phyloP scores from a whole-genome alignment of 2,113 vertebrate genomes.

The Patagioenas fasciata region DNA sequence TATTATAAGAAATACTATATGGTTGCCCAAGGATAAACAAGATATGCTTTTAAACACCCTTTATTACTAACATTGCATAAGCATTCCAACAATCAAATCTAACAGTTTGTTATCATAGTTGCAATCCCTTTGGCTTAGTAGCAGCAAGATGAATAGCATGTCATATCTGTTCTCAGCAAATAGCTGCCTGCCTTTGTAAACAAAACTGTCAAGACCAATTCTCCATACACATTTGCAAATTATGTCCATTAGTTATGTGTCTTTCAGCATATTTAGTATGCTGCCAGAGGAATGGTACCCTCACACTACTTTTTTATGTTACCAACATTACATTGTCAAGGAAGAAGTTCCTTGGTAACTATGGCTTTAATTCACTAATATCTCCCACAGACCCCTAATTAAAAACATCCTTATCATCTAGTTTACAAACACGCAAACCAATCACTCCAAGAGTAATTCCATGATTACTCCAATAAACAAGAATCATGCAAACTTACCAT shows the following conservation, averaged over 20 bases:
- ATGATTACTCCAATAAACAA: neutral
- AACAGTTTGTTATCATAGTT: constrained; percentile 62
- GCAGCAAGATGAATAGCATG: constrained; percentile 50
- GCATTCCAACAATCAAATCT: constrained; percentile 59
- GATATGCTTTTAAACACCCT: constrained; percentile 51
- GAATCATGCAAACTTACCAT: neutral
- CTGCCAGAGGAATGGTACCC: neutral
- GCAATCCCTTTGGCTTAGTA: constrained; percentile 49
- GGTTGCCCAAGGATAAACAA: constrained; percentile 56
- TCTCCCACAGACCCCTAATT: neutral
- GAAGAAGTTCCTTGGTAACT: neutral
- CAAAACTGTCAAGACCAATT: constrained; percentile 48
- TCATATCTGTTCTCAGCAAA: constrained; percentile 62
- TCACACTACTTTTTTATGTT: neutral
- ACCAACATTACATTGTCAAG: neutral
- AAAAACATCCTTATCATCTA: neutral
- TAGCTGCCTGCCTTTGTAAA: constrained; percentile 56
- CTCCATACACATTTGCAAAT: constrained; percentile 43
- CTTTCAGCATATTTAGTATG: neutral
- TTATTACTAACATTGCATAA: constrained; percentile 60
- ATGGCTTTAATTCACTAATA: neutral
- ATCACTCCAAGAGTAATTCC: neutral
- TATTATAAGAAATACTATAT: constrained; percentile 10
- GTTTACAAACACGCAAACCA: neutral
- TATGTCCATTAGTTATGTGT: constrained; percentile 8